These are phyloP conservation scores for Chaetoderma sp. DNA, from an alignment of 2,888 invertebrate genomes.

Conservation along the genomic window DNA sequence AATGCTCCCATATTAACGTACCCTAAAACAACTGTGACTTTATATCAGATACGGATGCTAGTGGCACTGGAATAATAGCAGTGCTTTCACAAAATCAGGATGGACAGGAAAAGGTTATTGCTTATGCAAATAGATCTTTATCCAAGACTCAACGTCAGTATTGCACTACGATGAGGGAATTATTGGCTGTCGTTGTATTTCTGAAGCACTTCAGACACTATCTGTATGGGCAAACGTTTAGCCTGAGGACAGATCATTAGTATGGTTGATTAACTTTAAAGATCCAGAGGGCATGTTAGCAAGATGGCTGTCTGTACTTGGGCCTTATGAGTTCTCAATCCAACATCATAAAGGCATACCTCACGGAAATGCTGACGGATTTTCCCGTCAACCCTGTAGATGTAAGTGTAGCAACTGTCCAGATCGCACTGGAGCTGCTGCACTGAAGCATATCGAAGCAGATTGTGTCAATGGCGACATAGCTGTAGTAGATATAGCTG, in stretches of 20 bases:
- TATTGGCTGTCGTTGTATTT: no score
- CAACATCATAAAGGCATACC: slow-evolving; percentile 18
- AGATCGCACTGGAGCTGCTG: no score
- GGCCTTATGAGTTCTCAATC: slow-evolving; percentile 21
- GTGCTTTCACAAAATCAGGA: slow-evolving; percentile 38
- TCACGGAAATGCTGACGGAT: slow-evolving; percentile 22
- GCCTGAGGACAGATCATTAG: slow-evolving; percentile 41
- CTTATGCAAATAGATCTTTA: slow-evolving; percentile 35
- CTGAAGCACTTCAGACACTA: slow-evolving; percentile 40
- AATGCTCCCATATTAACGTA: slow-evolving; percentile 30
- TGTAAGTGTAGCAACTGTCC: no score
- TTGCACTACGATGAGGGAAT: slow-evolving; percentile 34
- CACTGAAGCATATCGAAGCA: no score
- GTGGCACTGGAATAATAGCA: slow-evolving; percentile 34
- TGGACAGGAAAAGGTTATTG: slow-evolving; percentile 37
- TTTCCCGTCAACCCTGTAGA: slow-evolving; percentile 19
- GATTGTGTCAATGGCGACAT: no score
- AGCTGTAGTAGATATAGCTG: no score
- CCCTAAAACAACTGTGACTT: slow-evolving; percentile 21
- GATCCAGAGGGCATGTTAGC: no score
- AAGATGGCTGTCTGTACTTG: slow-evolving; percentile 30
- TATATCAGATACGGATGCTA: slow-evolving; percentile 42
- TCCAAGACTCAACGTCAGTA: no score
- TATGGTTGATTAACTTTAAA: no score
- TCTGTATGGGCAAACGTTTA: slow-evolving; percentile 33